A percentile compares a stretch with the other conserved stretches of the same genome.
phyloP scores from a whole-genome alignment of 1,140 invertebrate species.

The Stegodyphus dumicola region DNA sequence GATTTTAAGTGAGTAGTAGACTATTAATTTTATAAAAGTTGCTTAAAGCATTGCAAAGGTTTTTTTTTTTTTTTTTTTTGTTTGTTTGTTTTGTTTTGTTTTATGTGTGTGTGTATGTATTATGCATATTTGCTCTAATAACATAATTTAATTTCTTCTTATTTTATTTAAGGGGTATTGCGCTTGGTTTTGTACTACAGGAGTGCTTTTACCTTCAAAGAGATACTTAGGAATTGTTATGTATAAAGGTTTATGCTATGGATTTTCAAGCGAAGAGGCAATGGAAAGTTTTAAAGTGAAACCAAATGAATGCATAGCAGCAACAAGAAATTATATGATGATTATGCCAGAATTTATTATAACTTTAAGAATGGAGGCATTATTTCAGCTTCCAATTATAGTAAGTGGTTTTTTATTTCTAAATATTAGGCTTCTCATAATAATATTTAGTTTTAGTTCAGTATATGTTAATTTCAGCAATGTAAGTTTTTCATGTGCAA shows the following conservation, averaged over 20 bases:
- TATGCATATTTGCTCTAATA: too few species aligned
- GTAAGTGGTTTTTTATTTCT: conserved; percentile 2
- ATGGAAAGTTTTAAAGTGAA: conserved; percentile 7
- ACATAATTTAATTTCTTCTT: neutral
- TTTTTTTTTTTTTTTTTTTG: too few species aligned
- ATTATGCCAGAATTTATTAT: conserved; percentile 29
- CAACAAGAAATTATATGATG: neutral
- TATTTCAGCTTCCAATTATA: conserved; percentile 14
- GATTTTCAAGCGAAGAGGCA: conserved; percentile 15
- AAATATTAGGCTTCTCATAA: too few species aligned
- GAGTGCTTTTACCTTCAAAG: conserved; percentile 6
- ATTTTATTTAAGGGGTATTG: conserved; percentile 21
- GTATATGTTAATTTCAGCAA: too few species aligned
- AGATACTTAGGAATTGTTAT: conserved; percentile 13
- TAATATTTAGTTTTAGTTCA: too few species aligned
- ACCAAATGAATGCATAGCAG: neutral
- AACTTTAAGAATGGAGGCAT: conserved; percentile 9
- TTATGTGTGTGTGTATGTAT: too few species aligned
- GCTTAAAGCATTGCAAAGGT: too few species aligned
- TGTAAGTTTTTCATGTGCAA: too few species aligned
- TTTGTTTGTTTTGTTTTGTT: too few species aligned
- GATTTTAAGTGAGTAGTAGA: too few species aligned
- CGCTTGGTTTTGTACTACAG: conserved; percentile 26
- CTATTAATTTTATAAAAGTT: too few species aligned
- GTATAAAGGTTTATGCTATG: conserved; percentile 26